Evolutionary conservation across 2,888 invertebrate species (phyloP).

Genomic region (Drosophila seclusa): DNA sequence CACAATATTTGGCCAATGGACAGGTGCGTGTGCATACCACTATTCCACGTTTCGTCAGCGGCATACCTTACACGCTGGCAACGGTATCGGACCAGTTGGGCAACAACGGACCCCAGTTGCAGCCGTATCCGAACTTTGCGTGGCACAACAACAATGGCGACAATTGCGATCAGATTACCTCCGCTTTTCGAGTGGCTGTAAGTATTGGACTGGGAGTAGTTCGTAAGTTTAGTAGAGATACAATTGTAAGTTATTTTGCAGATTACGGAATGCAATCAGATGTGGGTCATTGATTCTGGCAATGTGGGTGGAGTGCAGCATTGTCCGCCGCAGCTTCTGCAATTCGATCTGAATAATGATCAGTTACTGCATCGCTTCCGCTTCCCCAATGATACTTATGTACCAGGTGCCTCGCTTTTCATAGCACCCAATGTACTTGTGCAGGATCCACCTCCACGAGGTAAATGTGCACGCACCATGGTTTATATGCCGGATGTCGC

Average conservation of each 20-base stretch:
- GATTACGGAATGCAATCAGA: constrained; percentile 88
- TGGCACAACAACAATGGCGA: constrained; percentile 87
- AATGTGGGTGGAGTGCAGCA: constrained; percentile 86
- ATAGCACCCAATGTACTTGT: constrained; percentile 86
- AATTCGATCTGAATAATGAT: constrained; percentile 89
- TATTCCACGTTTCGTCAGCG: constrained; percentile 89
- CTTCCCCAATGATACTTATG: constrained; percentile 72
- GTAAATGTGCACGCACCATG: constrained; percentile 86
- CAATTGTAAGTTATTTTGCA: constrained; percentile 64
- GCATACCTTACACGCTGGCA: constrained; percentile 90
- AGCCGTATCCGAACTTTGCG: constrained; percentile 88
- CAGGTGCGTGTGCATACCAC: constrained; percentile 88
- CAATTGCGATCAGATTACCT: constrained; percentile 89
- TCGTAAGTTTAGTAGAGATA: fast-evolving
- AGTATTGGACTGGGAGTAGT: constrained; percentile 73
- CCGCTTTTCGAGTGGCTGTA: constrained; percentile 91
- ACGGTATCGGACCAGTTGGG: constrained; percentile 87
- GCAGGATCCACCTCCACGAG: constrained; percentile 84
- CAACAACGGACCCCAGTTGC: constrained; percentile 86
- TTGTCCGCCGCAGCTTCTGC: constrained; percentile 91
- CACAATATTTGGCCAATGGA: constrained; percentile 65
- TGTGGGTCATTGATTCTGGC: constrained; percentile 89
- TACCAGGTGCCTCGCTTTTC: constrained; percentile 75
- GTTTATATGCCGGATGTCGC: constrained; percentile 89
- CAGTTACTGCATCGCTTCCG: constrained; percentile 85